Conservation (phyloP, 2,113 vertebrate species). For the Anhinga anhinga region DNA sequence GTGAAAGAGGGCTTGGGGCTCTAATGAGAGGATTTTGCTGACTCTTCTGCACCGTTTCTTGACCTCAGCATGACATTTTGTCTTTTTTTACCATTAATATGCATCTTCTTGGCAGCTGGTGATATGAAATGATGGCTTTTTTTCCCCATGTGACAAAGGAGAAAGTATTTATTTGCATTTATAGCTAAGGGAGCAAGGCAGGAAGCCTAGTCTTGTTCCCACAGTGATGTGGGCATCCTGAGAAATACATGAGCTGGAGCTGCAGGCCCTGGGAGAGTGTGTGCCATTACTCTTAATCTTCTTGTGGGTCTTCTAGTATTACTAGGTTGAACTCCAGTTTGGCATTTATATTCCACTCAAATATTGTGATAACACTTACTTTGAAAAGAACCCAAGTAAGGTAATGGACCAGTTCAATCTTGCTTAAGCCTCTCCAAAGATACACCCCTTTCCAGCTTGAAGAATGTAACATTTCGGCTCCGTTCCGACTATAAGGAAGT, state of each 20-base stretch:
- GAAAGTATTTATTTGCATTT: background rate
- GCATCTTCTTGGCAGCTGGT: background rate
- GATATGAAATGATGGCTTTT: background rate
- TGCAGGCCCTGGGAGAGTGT: background rate
- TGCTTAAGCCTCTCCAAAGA: background rate
- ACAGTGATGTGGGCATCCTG: background rate
- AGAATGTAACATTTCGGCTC: background rate
- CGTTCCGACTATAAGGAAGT: background rate
- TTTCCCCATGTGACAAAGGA: background rate
- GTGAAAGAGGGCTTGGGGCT: background rate
- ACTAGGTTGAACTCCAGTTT: background rate
- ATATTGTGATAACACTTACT: background rate
- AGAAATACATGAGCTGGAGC: background rate
- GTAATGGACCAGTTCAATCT: background rate
- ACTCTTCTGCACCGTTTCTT: background rate
- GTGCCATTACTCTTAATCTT: background rate
- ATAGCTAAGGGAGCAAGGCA: background rate
- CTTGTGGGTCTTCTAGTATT: background rate
- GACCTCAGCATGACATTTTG: fast-evolving
- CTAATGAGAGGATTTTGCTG: background rate
- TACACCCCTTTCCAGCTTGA: background rate
- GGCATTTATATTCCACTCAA: background rate
- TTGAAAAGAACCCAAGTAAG: background rate
- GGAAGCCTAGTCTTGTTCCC: background rate
- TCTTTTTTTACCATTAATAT: background rate